Percentiles rank a stretch among this genome's conserved stretches.
Conservation (phyloP, 2,888 invertebrate species). For the Reticulitermes lucifugus region DNA sequence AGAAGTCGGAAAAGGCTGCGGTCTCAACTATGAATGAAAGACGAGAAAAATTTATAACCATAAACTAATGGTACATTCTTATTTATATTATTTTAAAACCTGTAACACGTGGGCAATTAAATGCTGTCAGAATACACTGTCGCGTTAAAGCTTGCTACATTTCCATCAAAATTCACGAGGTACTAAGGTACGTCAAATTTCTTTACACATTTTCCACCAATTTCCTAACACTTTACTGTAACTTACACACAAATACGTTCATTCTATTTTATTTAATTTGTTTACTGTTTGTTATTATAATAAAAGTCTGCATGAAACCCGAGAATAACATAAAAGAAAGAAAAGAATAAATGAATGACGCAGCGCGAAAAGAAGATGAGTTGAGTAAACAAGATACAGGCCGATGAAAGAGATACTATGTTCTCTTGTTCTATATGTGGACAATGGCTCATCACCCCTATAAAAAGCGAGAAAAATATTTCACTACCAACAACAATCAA, state of each 20-base stretch:
- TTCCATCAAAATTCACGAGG: no score
- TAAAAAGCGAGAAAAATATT: background rate
- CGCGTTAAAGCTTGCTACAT: no score
- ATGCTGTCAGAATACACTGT: no score
- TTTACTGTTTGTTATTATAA: background rate
- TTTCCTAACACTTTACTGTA: background rate
- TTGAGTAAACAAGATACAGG: slow-evolving; percentile 26
- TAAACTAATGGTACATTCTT: no score
- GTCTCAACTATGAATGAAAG: no score
- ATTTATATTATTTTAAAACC: no score
- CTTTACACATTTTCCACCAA: background rate
- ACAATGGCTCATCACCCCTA: slow-evolving; percentile 22
- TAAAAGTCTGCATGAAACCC: background rate
- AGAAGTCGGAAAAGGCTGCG: no score
- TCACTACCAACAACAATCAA: slow-evolving; percentile 21
- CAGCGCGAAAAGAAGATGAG: slow-evolving; percentile 36
- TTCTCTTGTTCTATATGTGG: slow-evolving; percentile 9
- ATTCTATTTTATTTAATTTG: background rate
- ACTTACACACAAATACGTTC: background rate
- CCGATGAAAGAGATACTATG: background rate
- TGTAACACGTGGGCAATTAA: no score
- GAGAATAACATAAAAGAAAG: background rate
- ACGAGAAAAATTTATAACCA: no score
- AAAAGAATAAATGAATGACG: slow-evolving; percentile 28
- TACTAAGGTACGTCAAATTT: no score